A percentile compares a stretch with the other conserved stretches of the same genome.
Evolutionary conservation across 2,888 invertebrate genomes (phyloP).

Genomic region (Melipona beecheii): DNA sequence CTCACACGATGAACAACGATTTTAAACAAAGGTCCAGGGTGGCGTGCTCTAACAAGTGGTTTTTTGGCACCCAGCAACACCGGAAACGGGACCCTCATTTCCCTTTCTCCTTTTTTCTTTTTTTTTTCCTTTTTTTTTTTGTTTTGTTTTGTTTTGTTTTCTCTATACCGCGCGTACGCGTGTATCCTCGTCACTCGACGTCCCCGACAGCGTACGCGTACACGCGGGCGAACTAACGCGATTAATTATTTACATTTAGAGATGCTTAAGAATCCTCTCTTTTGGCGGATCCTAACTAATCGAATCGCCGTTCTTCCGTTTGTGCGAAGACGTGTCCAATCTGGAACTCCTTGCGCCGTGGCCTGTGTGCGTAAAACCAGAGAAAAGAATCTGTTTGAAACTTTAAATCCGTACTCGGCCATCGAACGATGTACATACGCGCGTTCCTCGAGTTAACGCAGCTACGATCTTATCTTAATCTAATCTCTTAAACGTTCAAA

Average conservation of each 20-base stretch:
- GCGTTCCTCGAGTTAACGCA: too few relatives aligned
- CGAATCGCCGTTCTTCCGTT: conserved; percentile 44
- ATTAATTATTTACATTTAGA: conserved; percentile 59
- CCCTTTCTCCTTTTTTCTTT: background rate
- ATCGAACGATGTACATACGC: too few relatives aligned
- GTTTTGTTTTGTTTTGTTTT: background rate
- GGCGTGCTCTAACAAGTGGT: conserved; percentile 50
- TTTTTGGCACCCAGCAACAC: conserved; percentile 63
- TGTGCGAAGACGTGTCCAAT: conserved; percentile 61
- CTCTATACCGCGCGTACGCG: conserved; percentile 21
- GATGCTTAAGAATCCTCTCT: conserved; percentile 37
- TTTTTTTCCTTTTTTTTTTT: too few relatives aligned
- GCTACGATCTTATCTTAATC: too few relatives aligned
- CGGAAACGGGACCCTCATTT: conserved; percentile 16
- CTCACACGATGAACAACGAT: conserved; percentile 64
- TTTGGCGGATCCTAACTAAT: conserved; percentile 39
- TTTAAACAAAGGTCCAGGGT: conserved; percentile 31
- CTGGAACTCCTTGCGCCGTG: conserved; percentile 45
- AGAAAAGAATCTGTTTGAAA: too few relatives aligned
- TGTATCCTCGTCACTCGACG: background rate
- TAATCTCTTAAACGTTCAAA: too few relatives aligned
- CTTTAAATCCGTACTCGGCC: too few relatives aligned
- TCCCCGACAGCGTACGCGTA: conserved; percentile 26
- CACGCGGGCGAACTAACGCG: conserved; percentile 28
- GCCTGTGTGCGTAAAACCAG: conserved; percentile 19